Conservation (phyloP, 1,140 invertebrate genomes). For the Drosophila repletoides region DNA sequence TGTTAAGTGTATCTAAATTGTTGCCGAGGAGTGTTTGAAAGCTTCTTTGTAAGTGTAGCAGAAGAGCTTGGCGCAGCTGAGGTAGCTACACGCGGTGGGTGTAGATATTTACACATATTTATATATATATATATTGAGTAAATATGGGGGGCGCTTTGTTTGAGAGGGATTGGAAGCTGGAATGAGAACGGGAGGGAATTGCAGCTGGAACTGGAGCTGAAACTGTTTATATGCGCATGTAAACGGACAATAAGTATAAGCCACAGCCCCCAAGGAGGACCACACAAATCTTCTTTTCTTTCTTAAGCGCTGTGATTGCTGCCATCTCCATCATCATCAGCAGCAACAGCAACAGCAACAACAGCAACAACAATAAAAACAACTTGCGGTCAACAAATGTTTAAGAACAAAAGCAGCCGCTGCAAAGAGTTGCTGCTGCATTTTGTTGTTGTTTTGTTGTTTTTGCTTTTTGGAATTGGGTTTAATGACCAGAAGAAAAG, state of each 20-base stretch:
- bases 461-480: constrained; percentile 45
- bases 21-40: neutral
- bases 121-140: neutral
- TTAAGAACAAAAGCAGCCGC: constrained; percentile 67
- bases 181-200: neutral
- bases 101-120: neutral
- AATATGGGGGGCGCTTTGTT: constrained; percentile 45
- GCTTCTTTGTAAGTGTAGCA: neutral
- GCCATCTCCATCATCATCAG: constrained; percentile 39
- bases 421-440: constrained; percentile 22
- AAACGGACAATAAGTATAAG: constrained; percentile 40
- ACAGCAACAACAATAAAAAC: constrained; percentile 31
- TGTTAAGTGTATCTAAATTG: neutral
- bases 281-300: constrained; percentile 47
- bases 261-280: constrained; percentile 12
- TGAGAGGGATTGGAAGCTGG: neutral
- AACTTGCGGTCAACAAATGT: constrained; percentile 66
- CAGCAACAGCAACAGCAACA: constrained; percentile 25
- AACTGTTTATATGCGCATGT: constrained; percentile 33
- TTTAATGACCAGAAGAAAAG: constrained; percentile 69
- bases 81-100: neutral
- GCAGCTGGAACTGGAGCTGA: too few relatives aligned
- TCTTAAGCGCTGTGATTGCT: constrained; percentile 17
- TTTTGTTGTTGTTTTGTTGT: neutral
- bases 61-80: neutral